Evolutionary conservation across 2,113 vertebrate genomes (phyloP), one percentile per base, ranked within the genome.

Genomic region (Oxygymnocypris stewartii): DNA sequence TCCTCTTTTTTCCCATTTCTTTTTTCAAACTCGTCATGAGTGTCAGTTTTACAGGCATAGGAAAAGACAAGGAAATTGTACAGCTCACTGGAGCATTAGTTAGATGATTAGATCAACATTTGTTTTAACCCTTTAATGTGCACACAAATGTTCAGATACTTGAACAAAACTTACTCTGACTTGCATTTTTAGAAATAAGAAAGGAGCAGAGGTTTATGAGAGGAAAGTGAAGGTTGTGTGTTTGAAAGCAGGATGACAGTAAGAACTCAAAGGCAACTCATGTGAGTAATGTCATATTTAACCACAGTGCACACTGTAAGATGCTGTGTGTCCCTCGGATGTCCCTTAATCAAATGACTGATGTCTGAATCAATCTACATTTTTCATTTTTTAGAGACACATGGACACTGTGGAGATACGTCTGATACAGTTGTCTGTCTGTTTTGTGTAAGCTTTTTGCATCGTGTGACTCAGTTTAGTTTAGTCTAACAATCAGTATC

Each of bases 21-120:
- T 81, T 86, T 87, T 87, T 84, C 25, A 20, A 85, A 86, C 23
- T 61, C 78, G 84, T 92, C 90, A 79, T 90, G 90, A 88, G 91
- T 93, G 91, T 92, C 93, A 93, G 90, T 92, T 92, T 90, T 63
- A 57, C 59, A 81, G 78, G 47, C 54, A 74, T 88, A 88, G 81
- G 61, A 87, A 85, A 90, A 84, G 84, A 84, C 16, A 28, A 49
- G 51, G 75, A 49, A 75, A 87, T 89, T 83, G 82, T 67, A 69
- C 95, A 96, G 96, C 96, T 96, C 96, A 95, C 96, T 95, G 95
- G 95, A 95, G 94, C 96, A 97, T 98, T 98, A 98, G 97, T 97
- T 96, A 95, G 96, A 96, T 95, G 97, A 97, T 98, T 97, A 98
- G 96, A 96, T 97, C 96, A 97, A 96, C 97, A 97, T 97, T 96